phyloP scores from a whole-genome alignment of 2,888 invertebrate genomes.

The Drosophila lutescens region DNA sequence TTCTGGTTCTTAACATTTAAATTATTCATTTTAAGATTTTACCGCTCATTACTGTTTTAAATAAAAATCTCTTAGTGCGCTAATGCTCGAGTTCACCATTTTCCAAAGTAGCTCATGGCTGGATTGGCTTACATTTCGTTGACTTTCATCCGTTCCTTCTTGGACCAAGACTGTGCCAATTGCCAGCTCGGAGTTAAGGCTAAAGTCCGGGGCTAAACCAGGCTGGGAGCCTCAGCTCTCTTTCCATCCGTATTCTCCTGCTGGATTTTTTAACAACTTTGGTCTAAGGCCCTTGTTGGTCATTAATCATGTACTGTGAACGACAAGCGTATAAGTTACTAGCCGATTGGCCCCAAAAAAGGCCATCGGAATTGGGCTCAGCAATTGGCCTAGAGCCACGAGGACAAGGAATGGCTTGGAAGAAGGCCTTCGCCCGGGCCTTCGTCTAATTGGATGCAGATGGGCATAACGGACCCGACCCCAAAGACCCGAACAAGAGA shows the following conservation, averaged over 20 bases:
- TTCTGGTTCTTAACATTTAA: no score
- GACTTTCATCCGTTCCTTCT: conserved; percentile 19
- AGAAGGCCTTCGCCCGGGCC: conserved; percentile 59
- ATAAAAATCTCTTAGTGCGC: background rate
- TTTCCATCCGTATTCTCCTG: conserved; percentile 28
- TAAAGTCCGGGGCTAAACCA: conserved; percentile 20
- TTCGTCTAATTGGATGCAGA: conserved; percentile 80
- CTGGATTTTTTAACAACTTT: conserved; percentile 43
- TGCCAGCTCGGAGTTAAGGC: conserved; percentile 30
- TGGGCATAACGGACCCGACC: conserved; percentile 56
- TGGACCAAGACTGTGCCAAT: conserved; percentile 59
- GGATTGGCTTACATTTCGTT: conserved; percentile 71
- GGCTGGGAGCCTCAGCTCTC: conserved; percentile 58
- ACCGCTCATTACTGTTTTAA: no score
- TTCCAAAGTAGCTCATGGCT: conserved; percentile 66
- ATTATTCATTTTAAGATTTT: background rate
- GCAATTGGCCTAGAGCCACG: conserved; percentile 44
- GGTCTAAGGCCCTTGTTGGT: conserved; percentile 81
- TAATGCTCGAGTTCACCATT: background rate
- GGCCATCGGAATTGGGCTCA: conserved; percentile 66
- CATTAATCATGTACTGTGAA: conserved; percentile 82
- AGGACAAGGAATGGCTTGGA: conserved; percentile 50
- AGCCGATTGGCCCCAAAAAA: conserved; percentile 78
- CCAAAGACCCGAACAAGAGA: conserved; percentile 31
- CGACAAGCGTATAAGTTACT: conserved; percentile 80